Conservation (phyloP, 2,888 invertebrate genomes). For the Phortica magna region DNA sequence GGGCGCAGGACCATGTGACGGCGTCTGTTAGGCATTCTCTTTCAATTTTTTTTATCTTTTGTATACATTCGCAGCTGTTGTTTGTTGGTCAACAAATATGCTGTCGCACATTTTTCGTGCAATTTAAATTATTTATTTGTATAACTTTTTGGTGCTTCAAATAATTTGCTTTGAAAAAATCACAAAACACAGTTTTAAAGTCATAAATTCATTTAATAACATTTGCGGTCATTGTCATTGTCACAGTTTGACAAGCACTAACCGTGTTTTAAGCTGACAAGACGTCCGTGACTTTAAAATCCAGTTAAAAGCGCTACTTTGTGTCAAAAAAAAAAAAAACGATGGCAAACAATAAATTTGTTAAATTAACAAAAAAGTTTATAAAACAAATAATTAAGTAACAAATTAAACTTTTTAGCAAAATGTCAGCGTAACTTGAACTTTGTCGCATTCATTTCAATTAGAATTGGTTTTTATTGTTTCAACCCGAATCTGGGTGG, state of each 20-base stretch:
- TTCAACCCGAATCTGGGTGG: no score
- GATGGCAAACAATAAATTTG: conserved; percentile 41
- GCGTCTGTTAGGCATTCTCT: not conserved
- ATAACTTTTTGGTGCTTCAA: no score
- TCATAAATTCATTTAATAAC: not conserved
- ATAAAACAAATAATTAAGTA: not conserved
- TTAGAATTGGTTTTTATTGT: no score
- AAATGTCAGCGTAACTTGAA: no score
- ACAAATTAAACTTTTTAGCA: no score
- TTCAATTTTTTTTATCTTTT: not conserved
- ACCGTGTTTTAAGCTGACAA: not conserved
- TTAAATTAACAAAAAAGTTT: conserved; percentile 34
- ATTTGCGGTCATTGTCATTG: conserved; percentile 1
- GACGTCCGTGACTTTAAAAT: conserved; percentile 33
- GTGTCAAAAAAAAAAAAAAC: not conserved
- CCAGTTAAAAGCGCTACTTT: conserved; percentile 1
- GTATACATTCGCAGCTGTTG: not conserved
- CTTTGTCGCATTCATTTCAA: no score
- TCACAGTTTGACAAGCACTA: conserved; percentile 33
- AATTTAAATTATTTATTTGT: no score
- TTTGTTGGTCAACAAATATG: not conserved
- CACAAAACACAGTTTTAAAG: not conserved
- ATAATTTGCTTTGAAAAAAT: no score
- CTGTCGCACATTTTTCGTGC: no score
- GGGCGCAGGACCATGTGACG: conserved; percentile 9